Conservation (phyloP, 2,797 vertebrate genomes). For the Hemitrygon akajei region DNA sequence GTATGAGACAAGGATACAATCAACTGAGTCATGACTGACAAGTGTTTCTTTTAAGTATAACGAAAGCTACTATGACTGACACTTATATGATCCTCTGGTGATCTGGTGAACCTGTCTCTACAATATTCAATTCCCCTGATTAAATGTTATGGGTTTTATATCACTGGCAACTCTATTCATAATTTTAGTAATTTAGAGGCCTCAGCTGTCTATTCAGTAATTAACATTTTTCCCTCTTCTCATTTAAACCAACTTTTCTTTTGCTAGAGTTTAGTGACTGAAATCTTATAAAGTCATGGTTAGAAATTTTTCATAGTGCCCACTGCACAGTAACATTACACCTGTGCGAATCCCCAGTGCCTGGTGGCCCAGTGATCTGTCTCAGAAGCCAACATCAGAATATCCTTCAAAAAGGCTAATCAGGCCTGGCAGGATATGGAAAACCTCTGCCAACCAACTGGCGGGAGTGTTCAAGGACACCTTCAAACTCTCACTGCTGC, state of each 20-base stretch:
- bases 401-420: too few species aligned
- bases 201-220: neutral
- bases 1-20: too few species aligned
- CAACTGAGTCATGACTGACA: too few species aligned
- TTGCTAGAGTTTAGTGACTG: neutral
- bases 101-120: neutral
- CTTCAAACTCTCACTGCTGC: too few species aligned
- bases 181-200: neutral
- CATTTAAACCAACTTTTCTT: neutral
- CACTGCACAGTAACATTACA: neutral
- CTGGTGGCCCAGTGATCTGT: too few species aligned
- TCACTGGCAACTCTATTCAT: neutral
- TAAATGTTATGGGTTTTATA: neutral
- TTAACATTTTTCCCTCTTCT: neutral
- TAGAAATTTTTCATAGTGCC: neutral
- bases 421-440: too few species aligned
- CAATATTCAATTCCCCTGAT: neutral
- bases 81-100: neutral
- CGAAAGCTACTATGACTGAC: neutral
- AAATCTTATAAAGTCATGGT: neutral
- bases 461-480: too few species aligned
- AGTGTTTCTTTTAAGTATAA: too few species aligned
- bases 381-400: too few species aligned
- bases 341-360: too few species aligned
- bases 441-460: too few species aligned